phyloP scores from a whole-genome alignment of 2,888 invertebrate genomes.

The Temnothorax unifasciatus region DNA sequence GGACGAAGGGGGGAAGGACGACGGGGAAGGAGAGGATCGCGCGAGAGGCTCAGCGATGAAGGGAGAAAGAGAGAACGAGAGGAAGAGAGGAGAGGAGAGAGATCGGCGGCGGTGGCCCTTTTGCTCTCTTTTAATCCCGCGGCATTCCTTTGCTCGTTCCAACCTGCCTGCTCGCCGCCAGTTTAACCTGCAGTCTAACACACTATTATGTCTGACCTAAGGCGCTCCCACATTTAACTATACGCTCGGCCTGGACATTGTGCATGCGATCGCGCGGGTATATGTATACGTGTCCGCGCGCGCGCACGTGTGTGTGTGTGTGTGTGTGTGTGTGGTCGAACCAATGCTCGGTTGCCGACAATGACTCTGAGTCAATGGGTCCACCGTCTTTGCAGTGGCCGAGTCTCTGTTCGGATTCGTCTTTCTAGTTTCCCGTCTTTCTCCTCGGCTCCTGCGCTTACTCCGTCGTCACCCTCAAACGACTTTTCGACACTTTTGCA shows the following conservation, averaged over 20 bases:
- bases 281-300: not conserved
- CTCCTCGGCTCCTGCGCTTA: not conserved
- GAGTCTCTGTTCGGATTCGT: conserved; percentile 14
- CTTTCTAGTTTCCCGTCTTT: conserved; percentile 25
- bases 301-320: no score
- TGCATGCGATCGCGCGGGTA: conserved; percentile 3
- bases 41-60: not conserved
- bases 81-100: conserved; percentile 14
- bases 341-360: conserved; percentile 43
- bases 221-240: conserved; percentile 83
- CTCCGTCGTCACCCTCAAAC: not conserved
- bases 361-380: conserved; percentile 64
- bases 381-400: conserved; percentile 38
- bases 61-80: not conserved
- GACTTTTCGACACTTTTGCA: not conserved
- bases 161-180: conserved; percentile 80
- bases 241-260: conserved; percentile 66
- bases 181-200: conserved; percentile 83
- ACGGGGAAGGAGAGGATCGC: conserved; percentile 2
- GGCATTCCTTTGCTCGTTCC: conserved; percentile 81
- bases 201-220: conserved; percentile 83
- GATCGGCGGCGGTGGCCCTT: conserved; percentile 57
- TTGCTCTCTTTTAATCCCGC: conserved; percentile 77
- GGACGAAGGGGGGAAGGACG: conserved; percentile 39
- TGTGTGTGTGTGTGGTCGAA: conserved; percentile 19